A percentile compares a stretch with the other conserved stretches of the same genome.
Conservation (phyloP, 1,140 invertebrate species). For the Solenopsis invicta region DNA sequence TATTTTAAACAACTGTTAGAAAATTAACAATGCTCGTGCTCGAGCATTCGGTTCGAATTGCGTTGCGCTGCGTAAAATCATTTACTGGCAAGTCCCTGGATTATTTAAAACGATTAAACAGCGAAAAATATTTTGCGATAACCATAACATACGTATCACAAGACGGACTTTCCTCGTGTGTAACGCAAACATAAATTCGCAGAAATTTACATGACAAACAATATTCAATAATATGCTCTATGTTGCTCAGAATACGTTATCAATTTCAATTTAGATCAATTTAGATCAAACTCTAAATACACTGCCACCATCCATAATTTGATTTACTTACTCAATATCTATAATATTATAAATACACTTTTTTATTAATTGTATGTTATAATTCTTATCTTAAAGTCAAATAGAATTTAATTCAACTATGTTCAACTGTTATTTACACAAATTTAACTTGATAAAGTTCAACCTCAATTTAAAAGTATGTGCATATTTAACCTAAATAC, state of each 20-base stretch:
- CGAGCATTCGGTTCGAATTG: not conserved
- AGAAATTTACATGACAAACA: not conserved
- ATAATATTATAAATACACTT: not conserved
- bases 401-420: constrained; percentile 5
- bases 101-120: not conserved
- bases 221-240: constrained; percentile 19
- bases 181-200: not conserved
- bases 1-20: not conserved
- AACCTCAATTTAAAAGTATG: too few species aligned
- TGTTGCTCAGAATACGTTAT: not conserved
- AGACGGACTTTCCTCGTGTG: not conserved
- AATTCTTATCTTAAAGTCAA: not conserved
- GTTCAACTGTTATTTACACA: not conserved
- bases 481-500: too few species aligned
- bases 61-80: not conserved
- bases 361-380: not conserved
- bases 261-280: not conserved
- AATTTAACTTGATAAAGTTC: not conserved
- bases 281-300: not conserved
- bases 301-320: not conserved
- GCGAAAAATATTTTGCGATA: not conserved
- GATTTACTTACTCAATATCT: not conserved
- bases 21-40: not conserved
- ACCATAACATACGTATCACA: not conserved
- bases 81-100: not conserved